Evolutionary conservation across 2,888 invertebrate genomes (phyloP).

Genomic region (Hydriomena furcata): DNA sequence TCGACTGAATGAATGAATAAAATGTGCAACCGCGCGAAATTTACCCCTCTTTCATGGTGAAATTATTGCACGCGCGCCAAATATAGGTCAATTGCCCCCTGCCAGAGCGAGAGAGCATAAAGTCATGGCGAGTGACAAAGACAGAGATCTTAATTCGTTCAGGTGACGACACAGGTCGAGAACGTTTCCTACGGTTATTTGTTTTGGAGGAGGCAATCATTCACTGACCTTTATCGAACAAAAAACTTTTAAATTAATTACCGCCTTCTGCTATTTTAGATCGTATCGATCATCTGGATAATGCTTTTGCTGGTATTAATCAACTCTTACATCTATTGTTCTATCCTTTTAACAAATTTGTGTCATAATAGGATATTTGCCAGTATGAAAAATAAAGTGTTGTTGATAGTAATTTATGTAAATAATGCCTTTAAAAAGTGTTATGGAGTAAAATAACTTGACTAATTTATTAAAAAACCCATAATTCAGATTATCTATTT

Average conservation of each 20-base stretch:
- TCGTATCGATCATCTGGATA: neutral
- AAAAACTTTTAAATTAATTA: neutral
- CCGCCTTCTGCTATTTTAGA: neutral
- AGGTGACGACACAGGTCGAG: constrained; percentile 78
- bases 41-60: constrained; percentile 68
- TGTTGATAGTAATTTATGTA: no score
- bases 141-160: constrained; percentile 71
- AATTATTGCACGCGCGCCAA: constrained; percentile 77
- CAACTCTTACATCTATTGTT: no score
- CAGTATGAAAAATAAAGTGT: no score
- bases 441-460: no score
- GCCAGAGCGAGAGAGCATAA: constrained; percentile 57
- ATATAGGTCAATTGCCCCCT: constrained; percentile 82
- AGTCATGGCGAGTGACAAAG: constrained; percentile 59
- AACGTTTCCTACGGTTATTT: constrained; percentile 67
- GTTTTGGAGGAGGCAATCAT: constrained; percentile 55
- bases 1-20: constrained; percentile 38
- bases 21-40: constrained; percentile 65
- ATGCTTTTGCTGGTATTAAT: neutral
- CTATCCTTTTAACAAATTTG: no score
- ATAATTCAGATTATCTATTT: no score
- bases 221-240: constrained; percentile 29
- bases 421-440: no score
- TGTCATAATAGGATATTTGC: no score
- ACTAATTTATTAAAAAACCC: no score